Base-by-base conservation (phyloP, 2,888 invertebrate genomes). In the Fragum sueziense region DNA sequence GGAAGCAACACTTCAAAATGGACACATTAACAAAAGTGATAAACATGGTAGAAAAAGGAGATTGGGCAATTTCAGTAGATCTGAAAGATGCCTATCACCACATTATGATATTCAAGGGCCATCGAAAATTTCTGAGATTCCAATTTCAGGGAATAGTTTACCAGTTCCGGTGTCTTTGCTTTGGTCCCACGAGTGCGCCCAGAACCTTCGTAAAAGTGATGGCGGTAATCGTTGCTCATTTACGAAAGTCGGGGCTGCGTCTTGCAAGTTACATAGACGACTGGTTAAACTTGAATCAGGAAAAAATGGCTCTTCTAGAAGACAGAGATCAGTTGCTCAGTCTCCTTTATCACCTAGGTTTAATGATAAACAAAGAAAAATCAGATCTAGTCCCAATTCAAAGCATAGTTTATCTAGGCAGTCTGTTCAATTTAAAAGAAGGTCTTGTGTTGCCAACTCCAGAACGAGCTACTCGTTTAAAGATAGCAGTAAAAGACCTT, bases 1-100 rank as follows among this genome's bases (percentile, higher is more conserved):
- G 27, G 54, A 84, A 76, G 51, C 71, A 79, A 37, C 79, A 81
- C 70, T 84, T 84, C 84, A 84, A 80, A 51, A 79, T 81, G 79
- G 79, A 80, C 62, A 75, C 74, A 3, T 51, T 79, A 25, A 37
- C 33, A 61, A 79, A 74, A 41, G 79, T 79, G 25, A 34, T 79
- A 25, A 76, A 80, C 61, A 54, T 80, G 54, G 84, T 84, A 6
- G 57, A 73, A 34, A 31, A 69, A 74, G 70, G 73, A 69, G 76
- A 81, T 73, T 84, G 74, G 71, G 77, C 74, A 41, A 74, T 79
- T 29, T 70, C 73, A 41, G 14, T 84, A n/a, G 75, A 81, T 79
- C 34, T 80, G 31, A 65, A 37, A 29, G 78, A 80, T 71, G 78
- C 80, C 14, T 78, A 83, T 75, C 68, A 76, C 20, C 78, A 80